phyloP scores from a whole-genome alignment of 1,140 invertebrate species.

The Lethrus apterus region DNA sequence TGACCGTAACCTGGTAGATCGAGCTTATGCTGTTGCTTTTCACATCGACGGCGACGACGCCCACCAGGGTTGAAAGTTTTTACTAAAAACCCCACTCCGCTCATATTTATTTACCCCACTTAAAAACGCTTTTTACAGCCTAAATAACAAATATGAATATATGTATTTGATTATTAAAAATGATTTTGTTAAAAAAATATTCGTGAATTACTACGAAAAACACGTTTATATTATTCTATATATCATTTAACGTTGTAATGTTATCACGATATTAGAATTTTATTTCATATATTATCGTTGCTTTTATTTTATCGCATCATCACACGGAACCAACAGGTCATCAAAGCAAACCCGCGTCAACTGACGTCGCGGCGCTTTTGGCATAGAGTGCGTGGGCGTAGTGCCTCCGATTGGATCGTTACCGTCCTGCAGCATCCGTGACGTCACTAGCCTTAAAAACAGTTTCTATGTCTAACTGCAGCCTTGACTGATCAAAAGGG shows the following conservation, averaged over 20 bases:
- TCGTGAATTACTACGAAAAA: too few species aligned
- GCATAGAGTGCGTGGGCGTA: conserved; percentile 14
- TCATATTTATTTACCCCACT: conserved; percentile 43
- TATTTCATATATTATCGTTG: neutral
- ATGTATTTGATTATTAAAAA: neutral
- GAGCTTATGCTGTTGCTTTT: conserved; percentile 51
- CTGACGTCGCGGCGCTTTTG: conserved; percentile 16
- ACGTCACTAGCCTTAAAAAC: conserved; percentile 14
- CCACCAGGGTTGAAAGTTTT: conserved; percentile 60
- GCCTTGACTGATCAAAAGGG: conserved; percentile 6
- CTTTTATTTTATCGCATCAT: neutral
- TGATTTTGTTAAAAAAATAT: too few species aligned
- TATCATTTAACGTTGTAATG: too few species aligned
- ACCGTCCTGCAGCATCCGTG: conserved; percentile 19
- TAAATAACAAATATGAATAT: neutral
- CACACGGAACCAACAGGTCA: conserved; percentile 18
- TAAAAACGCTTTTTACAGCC: neutral
- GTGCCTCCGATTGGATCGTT: conserved; percentile 17
- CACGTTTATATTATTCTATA: too few species aligned
- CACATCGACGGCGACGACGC: conserved; percentile 50
- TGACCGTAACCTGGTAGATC: conserved; percentile 49
- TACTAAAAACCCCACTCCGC: conserved; percentile 55
- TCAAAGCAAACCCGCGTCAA: conserved; percentile 11
- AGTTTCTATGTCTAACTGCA: neutral
- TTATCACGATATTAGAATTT: too few species aligned